Base-by-base conservation (phyloP, 2,888 invertebrate species). In the Thymelicus acteon region DNA sequence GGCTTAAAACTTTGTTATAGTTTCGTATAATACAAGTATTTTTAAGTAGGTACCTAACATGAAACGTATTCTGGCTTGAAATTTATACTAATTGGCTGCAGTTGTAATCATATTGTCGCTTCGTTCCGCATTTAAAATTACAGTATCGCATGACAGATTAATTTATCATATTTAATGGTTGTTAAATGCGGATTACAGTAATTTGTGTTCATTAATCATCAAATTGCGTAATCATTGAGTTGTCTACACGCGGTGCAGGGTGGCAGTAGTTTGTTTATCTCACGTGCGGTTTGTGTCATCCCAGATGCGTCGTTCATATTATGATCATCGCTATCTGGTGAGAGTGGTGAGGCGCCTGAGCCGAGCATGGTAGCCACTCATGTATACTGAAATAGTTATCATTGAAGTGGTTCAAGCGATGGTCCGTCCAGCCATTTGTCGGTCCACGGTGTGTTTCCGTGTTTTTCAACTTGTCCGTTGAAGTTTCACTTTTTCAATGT, bases 191-290 rank as follows among this genome's bases (percentile, higher is more conserved):
- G 54, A 54, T 54, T 54, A 24, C 31, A 54, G 24, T 54, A 54
- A 54, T 54, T 54, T 24, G 54, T 19, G 24, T 54, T 54, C 54
- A 54, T 54, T 54, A 54, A 54, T 54, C 24, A 47, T 24, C 62
- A 62, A 48, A 48, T 47, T 31, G 62, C 24, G 48, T 63, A 49
- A 63, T 63, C 48, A 63, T n/a, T 37, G 48, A 49, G 54, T n/a
- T 63, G 62, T 63, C 49, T 63, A 49, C 37, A 49, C 7, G 37
- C 7, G 24, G 19, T 0, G 52, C 8, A 15, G 31, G 47, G 24
- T 6, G 24, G 0, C 15, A 1, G 31, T n/a, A 37, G 62, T 48
- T 62, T 37, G 49, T 62, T 48, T 62, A 62, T 62, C 62, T 37
- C 37, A 0, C 31, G 2, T 47, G n/a, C n/a, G 62, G 62, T 48